These are phyloP conservation scores for Drosophila sulfurigaster DNA, from an alignment of 1,140 invertebrate genomes.

Conservation along the genomic window DNA sequence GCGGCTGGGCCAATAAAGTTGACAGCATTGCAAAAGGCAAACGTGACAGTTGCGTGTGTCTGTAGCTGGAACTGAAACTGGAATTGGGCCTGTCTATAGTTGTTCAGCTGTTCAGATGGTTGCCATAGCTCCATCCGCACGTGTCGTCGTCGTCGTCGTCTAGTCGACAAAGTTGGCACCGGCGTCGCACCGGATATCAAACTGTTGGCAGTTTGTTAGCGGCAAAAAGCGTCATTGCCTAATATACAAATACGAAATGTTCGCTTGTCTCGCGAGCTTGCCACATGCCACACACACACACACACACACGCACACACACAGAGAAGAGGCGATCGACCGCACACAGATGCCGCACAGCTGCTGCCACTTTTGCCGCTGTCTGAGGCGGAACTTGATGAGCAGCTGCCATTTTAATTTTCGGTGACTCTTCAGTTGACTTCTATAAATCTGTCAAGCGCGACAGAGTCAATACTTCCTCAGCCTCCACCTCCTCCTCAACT, in stretches of 20 bases:
- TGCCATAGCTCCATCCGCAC: conserved; percentile 14
- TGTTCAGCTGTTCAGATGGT: not conserved
- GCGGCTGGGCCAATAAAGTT: conserved; percentile 68
- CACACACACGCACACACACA: too few relatives aligned
- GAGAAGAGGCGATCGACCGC: not conserved
- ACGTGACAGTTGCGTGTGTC: conserved; percentile 68
- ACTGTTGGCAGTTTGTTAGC: conserved; percentile 69
- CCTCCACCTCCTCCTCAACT: not conserved
- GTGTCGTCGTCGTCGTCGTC: conserved; percentile 40
- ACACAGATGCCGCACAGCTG: not conserved
- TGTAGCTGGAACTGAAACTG: conserved; percentile 17
- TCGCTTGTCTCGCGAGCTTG: conserved; percentile 18
- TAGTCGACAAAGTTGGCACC: conserved; percentile 67
- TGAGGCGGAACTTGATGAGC: conserved; percentile 70
- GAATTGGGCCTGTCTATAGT: not conserved
- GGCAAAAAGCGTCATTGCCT: conserved; percentile 29
- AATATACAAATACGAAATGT: conserved; percentile 50
- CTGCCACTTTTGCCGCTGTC: conserved; percentile 20
- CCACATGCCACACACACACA: conserved; percentile 10
- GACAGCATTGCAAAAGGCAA: conserved; percentile 64
- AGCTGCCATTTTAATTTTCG: conserved; percentile 75
- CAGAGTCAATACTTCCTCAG: conserved; percentile 37
- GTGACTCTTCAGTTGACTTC: conserved; percentile 62
- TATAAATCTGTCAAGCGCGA: conserved; percentile 74
- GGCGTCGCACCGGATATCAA: conserved; percentile 78